A percentile compares a stretch with the other conserved stretches of the same genome.
These are phyloP conservation scores for Anableps anableps DNA, from an alignment of 2,797 vertebrate genomes.

Conservation along the genomic window DNA sequence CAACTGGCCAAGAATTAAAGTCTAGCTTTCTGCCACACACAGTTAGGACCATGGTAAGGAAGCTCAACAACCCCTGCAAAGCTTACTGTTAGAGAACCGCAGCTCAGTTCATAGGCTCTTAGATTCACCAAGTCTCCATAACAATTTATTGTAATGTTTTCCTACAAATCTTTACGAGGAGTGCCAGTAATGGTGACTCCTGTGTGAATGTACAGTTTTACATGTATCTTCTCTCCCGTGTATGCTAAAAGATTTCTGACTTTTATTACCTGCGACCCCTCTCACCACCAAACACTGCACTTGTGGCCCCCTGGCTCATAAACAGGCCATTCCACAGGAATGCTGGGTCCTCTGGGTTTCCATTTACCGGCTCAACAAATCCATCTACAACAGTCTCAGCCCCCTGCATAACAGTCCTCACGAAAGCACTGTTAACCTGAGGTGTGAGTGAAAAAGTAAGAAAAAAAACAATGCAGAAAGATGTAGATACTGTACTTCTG, in stretches of 20 bases:
- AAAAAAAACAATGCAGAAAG: neutral
- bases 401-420: conserved; percentile 75
- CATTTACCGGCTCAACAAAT: conserved; percentile 79
- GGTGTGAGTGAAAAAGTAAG: neutral
- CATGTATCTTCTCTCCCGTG: neutral
- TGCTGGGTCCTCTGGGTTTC: conserved; percentile 78
- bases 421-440: conserved; percentile 85
- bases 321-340: conserved; percentile 84
- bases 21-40: neutral
- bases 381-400: conserved; percentile 82
- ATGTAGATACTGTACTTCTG: neutral
- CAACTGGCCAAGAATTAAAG: neutral
- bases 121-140: neutral
- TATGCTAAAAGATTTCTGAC: neutral
- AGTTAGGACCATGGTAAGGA: neutral
- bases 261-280: conserved; percentile 76
- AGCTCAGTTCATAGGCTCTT: neutral
- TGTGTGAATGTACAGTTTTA: neutral
- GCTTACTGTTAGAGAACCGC: neutral
- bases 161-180: neutral
- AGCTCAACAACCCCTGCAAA: neutral
- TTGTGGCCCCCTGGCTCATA: conserved; percentile 78
- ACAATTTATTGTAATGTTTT: neutral
- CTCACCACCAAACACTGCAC: conserved; percentile 73
- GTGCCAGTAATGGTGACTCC: neutral